Percentiles rank a stretch among this genome's conserved stretches.
Conservation (phyloP, 2,113 vertebrate genomes). For the Alligator mississippiensis region DNA sequence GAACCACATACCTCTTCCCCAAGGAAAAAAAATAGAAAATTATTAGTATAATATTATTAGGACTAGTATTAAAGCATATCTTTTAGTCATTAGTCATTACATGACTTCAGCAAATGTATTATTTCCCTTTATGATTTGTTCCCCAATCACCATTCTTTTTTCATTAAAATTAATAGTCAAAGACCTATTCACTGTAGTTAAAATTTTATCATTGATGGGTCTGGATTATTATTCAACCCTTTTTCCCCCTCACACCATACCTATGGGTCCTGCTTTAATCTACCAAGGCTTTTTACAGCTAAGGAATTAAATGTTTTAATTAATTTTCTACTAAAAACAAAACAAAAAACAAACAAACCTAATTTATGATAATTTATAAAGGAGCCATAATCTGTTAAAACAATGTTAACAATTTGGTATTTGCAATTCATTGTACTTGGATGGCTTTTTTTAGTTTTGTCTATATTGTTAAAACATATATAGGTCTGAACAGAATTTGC, state of each 20-base stretch:
- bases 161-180: neutral
- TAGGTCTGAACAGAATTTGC: neutral
- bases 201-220: neutral
- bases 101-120: neutral
- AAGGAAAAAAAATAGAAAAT: neutral
- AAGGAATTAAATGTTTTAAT: neutral
- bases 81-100: too few species aligned
- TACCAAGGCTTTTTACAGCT: neutral
- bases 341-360: neutral
- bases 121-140: neutral
- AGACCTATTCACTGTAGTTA: neutral
- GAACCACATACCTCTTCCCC: neutral
- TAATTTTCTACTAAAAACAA: neutral
- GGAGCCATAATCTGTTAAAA: neutral
- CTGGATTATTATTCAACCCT: neutral
- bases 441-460: neutral
- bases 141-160: neutral
- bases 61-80: too few species aligned
- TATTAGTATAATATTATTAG: too few species aligned
- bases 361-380: neutral
- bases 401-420: neutral
- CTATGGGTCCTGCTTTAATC: neutral
- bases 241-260: neutral
- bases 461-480: neutral
- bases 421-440: neutral